A percentile compares a stretch with the other conserved stretches of the same genome.
Evolutionary conservation across 2,888 invertebrate species (phyloP).

Genomic region (Troides oblongomaculatus): DNA sequence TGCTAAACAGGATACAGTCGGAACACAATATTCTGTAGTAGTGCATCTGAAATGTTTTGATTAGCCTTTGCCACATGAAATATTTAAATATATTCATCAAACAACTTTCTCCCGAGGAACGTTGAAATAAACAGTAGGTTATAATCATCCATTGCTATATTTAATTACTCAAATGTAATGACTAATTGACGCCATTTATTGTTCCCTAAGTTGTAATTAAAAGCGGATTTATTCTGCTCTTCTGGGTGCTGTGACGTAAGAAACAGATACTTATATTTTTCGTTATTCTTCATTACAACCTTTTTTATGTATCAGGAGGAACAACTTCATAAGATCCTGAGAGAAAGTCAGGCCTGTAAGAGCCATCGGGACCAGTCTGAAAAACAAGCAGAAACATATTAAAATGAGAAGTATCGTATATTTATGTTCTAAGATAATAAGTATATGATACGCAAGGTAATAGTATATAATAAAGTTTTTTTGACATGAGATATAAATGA

Average conservation of each 20-base stretch:
- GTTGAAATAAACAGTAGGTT: conserved; percentile 14
- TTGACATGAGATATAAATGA: no score
- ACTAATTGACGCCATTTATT: not conserved
- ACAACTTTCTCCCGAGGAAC: conserved; percentile 7
- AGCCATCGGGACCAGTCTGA: no score
- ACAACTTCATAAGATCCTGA: no score
- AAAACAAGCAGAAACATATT: no score
- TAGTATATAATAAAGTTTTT: no score
- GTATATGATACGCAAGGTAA: no score
- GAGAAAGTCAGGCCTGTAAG: no score
- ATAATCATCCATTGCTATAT: conserved; percentile 14
- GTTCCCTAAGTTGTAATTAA: conserved; percentile 11
- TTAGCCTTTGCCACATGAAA: not conserved
- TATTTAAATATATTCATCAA: conserved; percentile 1
- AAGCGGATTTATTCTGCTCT: conserved; percentile 5
- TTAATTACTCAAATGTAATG: conserved; percentile 15
- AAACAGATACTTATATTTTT: not conserved
- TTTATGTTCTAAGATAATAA: no score
- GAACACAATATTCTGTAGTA: no score
- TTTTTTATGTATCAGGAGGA: not conserved
- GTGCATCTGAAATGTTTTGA: no score
- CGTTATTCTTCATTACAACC: not conserved
- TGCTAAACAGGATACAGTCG: no score
- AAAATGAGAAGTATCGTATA: no score
- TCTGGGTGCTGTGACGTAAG: not conserved